Evolutionary conservation across 2,113 vertebrate species (phyloP), one percentile per base, ranked within the genome.

Genomic region (Meleagris gallopavo): DNA sequence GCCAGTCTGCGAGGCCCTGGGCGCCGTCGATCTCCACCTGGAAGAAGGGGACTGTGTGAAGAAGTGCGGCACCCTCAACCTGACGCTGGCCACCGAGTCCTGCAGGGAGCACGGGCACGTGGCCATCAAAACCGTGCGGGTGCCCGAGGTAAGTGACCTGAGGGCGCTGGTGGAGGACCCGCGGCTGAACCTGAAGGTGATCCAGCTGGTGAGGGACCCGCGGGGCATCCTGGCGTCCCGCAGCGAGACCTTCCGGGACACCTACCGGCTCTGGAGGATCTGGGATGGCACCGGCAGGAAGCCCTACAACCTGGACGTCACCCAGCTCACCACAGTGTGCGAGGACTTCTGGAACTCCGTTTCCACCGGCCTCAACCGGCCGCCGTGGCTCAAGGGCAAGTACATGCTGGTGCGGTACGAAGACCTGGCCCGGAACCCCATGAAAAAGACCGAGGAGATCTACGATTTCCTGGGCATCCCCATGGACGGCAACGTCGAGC

Each of bases 401-500:
- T 99, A 99, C 97, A 99, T 99, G 99, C 83, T 99, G 95, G 98
- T 99, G 93, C 98, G 99, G 78, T 99, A 99, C 0, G 99, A 99
- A 98, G 99, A 99, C 97, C 97, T 99, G 97, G 99, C 99, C 19
- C 96, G 98, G 88, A 99, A 98, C 91, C 99, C 99, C 32, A 98
- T 99, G 91, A 98, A 98, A 94, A 99, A 99, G 97, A 99, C 99
- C 0, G 98, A 98, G 97, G 99, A 99, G 98, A 99, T 99, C 89
- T 99, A 99, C 0, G 98, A 98, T 69, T 99, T 98, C 96, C 97
- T 99, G 94, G 99, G 99, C 36, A 98, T 99, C 92, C 97, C 98
- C 29, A 72, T 99, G 98, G 99, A 99, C 97, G 96, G 98, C 96
- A 99, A 98, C 0, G 98, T 99, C 3, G 98, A 98, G 83, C 98